These are phyloP conservation scores for Dendronephthya gigantea DNA, from an alignment of 64 coral and sea anemone species.

Conservation along the genomic window DNA sequence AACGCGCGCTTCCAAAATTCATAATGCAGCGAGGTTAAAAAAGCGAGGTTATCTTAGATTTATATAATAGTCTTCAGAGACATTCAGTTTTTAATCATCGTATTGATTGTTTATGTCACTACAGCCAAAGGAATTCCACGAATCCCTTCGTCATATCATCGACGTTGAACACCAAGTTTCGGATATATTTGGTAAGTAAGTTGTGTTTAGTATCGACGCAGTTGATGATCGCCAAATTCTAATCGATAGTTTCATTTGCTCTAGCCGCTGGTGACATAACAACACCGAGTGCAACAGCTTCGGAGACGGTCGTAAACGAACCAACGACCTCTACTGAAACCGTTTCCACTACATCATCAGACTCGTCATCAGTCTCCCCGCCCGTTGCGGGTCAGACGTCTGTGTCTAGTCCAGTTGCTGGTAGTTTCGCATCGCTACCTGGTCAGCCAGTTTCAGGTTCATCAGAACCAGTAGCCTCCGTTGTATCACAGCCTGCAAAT, in stretches of 20 bases:
- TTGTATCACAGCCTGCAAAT: neutral
- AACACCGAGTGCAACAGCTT: no score
- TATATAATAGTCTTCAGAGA: no score
- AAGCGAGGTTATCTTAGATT: no score
- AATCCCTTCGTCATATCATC: slow-evolving; percentile 67
- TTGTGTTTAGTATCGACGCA: neutral
- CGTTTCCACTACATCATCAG: neutral
- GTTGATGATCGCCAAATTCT: no score
- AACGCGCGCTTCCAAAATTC: no score
- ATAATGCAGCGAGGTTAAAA: no score
- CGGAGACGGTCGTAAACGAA: no score
- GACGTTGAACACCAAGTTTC: slow-evolving; percentile 71
- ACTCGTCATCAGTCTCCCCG: neutral
- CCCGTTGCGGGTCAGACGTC: neutral
- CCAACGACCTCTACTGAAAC: neutral
- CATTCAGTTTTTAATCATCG: no score
- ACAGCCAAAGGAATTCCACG: slow-evolving; percentile 65
- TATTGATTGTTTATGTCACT: neutral
- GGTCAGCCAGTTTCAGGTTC: neutral
- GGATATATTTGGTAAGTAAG: slow-evolving; percentile 71
- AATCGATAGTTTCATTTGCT: no score
- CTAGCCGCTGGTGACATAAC: neutral
- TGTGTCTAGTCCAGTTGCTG: neutral
- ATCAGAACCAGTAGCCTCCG: neutral
- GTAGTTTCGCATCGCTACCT: neutral